These are phyloP conservation scores for Platygyra sinensis DNA, from an alignment of 64 coral and sea anemone species.

Conservation along the genomic window DNA sequence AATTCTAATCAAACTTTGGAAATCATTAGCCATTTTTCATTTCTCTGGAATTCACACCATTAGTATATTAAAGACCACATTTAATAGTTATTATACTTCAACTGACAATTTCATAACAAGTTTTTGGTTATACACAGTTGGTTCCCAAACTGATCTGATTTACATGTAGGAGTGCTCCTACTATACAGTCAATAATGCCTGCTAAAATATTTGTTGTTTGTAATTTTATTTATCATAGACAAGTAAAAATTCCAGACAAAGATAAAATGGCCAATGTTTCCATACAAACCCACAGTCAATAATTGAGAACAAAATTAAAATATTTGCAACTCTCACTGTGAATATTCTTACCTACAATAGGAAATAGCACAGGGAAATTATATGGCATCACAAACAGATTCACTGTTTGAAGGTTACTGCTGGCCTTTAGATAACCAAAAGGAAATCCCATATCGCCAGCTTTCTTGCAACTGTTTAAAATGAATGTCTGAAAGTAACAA, in stretches of 20 bases:
- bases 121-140: too few species aligned
- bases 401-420: constrained; percentile 85
- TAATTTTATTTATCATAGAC: too few species aligned
- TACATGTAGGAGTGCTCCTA: too few species aligned
- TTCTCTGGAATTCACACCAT: too few species aligned
- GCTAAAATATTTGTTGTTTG: too few species aligned
- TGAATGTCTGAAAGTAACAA: constrained; percentile 74
- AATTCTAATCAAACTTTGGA: too few species aligned
- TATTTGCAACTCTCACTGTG: neutral
- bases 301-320: neutral
- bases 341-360: constrained; percentile 84
- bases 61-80: too few species aligned
- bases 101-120: too few species aligned
- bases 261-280: neutral
- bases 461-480: constrained; percentile 78
- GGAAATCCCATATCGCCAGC: constrained; percentile 57
- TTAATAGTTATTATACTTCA: too few species aligned
- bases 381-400: constrained; percentile 99
- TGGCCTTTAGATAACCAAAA: constrained; percentile 98
- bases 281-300: neutral
- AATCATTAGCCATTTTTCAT: too few species aligned
- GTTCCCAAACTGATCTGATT: too few species aligned
- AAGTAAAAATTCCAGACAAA: neutral
- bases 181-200: too few species aligned
- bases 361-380: constrained; percentile 93